phyloP scores from a whole-genome alignment of 2,888 invertebrate species.

The Netelia fuscicornis region DNA sequence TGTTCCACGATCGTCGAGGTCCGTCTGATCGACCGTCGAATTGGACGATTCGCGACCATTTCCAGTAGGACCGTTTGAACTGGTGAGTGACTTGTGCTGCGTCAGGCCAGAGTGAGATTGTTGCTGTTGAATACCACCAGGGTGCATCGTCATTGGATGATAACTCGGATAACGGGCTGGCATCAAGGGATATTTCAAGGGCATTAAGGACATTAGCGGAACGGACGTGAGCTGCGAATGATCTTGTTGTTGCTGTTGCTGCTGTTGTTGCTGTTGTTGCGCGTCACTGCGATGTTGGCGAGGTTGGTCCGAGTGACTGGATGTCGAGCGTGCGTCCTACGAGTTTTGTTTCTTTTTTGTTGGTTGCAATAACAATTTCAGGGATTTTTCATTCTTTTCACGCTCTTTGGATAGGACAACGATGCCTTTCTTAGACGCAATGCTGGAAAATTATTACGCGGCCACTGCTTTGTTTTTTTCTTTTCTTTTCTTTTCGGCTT shows the following conservation, averaged over 20 bases:
- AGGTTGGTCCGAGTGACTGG: slow-evolving; percentile 81
- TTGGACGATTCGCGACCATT: slow-evolving; percentile 23
- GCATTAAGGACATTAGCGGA: slow-evolving; percentile 78
- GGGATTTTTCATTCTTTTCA: background rate
- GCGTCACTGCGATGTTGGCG: slow-evolving; percentile 74
- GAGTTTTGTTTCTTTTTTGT: slow-evolving; percentile 67
- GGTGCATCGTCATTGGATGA: slow-evolving; percentile 77
- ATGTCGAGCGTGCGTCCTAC: slow-evolving; percentile 82
- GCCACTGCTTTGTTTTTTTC: no score
- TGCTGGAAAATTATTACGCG: no score
- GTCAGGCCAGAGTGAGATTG: slow-evolving; percentile 27
- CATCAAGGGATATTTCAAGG: slow-evolving; percentile 80
- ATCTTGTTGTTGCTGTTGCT: slow-evolving; percentile 37
- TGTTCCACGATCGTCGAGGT: slow-evolving; percentile 75
- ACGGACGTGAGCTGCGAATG: slow-evolving; percentile 46
- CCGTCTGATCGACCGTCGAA: slow-evolving; percentile 65
- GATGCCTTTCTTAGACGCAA: no score
- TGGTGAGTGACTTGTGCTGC: slow-evolving; percentile 12
- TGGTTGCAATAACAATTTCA: slow-evolving; percentile 20
- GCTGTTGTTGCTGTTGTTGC: slow-evolving; percentile 68
- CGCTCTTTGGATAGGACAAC: background rate
- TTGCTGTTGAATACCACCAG: slow-evolving; percentile 69
- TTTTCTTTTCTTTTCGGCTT: no score
- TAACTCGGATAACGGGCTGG: slow-evolving; percentile 79
- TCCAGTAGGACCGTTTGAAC: slow-evolving; percentile 1